Evolutionary conservation across 2,797 vertebrate genomes (phyloP), one percentile per base, ranked within the genome.

Genomic region (Acestrorhynchus altus): DNA sequence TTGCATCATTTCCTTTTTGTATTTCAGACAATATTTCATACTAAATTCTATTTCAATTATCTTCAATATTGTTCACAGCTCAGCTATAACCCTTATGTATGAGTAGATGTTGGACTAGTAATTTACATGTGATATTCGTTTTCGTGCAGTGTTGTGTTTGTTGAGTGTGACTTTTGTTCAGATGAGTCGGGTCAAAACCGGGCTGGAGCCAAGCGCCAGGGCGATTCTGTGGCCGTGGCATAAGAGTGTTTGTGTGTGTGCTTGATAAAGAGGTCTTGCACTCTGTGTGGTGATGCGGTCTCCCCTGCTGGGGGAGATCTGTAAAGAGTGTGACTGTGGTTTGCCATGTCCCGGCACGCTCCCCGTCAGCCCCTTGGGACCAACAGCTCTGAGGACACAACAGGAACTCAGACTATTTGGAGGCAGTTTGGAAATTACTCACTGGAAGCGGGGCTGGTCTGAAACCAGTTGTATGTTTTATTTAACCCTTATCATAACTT

Each of bases 261-360:
- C 2, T 35, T n/a, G n/a, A 22, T 40, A 63, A 40, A 16, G 49
- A 16, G 44, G 76, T 68, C 52, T 75, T 63, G 46, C 78, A 77
- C 76, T 72, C 76, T 66, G 59, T 81, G 74, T 71, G 76, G 78
- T 78, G 61, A 76, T 79, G 86, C 85, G 79, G 46, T 81, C 47
- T n/a, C 56, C 75, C 81, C 72, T 76, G 16, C 35, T 59, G 64
- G n/a, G 74, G 68, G 61, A 69, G 68, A 72, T 83, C 80, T 86
- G 84, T 88, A 87, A 90, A 87, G 87, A 82, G 10, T 84, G 69
- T 90, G 90, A 89, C 89, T 35, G 66, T 86, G 79, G 83, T 82
- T 80, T 67, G 24, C 70, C 56, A 39, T 47, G 56, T 77, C 81
- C 81, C 57, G 67, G 39, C 52, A 57, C 6, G 52, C 61, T 74